Conservation (phyloP, 1,140 invertebrate genomes). For the Lerema accius region DNA sequence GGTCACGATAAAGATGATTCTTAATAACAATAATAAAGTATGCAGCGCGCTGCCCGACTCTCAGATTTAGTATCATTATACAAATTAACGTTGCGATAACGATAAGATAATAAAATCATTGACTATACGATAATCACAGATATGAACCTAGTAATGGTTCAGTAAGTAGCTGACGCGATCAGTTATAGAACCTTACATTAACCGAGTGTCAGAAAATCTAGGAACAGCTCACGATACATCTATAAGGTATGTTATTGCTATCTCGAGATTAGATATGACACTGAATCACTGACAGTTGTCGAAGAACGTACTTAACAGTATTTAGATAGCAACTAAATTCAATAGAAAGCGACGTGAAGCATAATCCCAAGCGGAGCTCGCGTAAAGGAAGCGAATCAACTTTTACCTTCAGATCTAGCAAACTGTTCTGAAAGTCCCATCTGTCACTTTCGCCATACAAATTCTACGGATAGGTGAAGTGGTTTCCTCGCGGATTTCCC, state of each 20-base stretch:
- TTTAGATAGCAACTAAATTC: neutral
- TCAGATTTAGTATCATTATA: neutral
- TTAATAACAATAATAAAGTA: too few species aligned
- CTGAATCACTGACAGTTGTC: too few species aligned
- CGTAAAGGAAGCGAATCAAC: neutral
- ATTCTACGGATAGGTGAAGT: neutral
- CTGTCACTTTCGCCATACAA: conserved; percentile 12
- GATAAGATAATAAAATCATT: neutral
- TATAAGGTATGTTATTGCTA: too few species aligned
- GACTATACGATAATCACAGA: neutral
- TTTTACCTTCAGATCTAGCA: neutral
- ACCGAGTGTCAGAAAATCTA: too few species aligned
- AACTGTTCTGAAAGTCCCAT: neutral
- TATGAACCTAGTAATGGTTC: neutral
- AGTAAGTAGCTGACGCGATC: neutral
- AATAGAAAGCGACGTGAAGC: neutral
- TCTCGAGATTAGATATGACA: too few species aligned
- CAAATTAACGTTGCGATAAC: neutral
- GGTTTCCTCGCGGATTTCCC: conserved; percentile 1
- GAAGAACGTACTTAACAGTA: too few species aligned
- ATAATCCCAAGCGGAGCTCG: neutral
- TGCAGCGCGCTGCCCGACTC: neutral
- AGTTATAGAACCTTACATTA: too few species aligned
- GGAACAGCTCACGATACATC: too few species aligned
- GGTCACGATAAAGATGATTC: neutral